Conservation (phyloP, 2,797 vertebrate species). For the Luscinia megarhynchos region DNA sequence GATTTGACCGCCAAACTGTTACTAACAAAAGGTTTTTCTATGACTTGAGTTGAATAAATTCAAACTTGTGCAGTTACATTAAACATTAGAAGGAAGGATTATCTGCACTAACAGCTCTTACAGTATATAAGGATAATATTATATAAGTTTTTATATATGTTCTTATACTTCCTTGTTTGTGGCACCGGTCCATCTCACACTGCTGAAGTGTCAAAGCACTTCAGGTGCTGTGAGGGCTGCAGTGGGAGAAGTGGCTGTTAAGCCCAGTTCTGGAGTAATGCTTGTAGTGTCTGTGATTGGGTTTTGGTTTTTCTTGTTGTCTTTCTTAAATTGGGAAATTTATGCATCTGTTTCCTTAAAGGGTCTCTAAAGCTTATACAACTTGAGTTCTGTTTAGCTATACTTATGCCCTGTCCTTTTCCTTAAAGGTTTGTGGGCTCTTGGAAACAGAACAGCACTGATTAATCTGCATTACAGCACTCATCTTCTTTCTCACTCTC, state of each 20-base stretch:
- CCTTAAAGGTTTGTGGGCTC: background rate
- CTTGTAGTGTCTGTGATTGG: background rate
- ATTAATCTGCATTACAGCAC: background rate
- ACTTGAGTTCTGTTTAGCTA: background rate
- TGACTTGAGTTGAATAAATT: background rate
- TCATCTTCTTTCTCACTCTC: background rate
- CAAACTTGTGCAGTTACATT: background rate
- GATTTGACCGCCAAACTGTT: background rate
- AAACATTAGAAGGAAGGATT: background rate
- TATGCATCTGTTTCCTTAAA: background rate
- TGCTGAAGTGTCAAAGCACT: background rate
- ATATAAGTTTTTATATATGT: background rate
- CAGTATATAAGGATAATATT: background rate
- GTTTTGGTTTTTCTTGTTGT: background rate
- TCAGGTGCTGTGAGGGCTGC: background rate
- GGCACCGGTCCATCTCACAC: background rate
- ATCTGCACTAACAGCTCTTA: background rate
- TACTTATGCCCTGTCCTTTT: fast-evolving
- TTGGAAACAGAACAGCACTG: background rate
- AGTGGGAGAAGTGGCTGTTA: background rate
- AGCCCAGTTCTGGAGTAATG: background rate
- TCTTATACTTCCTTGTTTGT: background rate
- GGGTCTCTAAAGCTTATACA: background rate
- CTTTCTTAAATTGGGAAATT: background rate
- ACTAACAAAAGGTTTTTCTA: background rate